These are phyloP conservation scores for Ochotona princeps DNA, from an alignment of 2,113 vertebrate species.

Conservation along the genomic window DNA sequence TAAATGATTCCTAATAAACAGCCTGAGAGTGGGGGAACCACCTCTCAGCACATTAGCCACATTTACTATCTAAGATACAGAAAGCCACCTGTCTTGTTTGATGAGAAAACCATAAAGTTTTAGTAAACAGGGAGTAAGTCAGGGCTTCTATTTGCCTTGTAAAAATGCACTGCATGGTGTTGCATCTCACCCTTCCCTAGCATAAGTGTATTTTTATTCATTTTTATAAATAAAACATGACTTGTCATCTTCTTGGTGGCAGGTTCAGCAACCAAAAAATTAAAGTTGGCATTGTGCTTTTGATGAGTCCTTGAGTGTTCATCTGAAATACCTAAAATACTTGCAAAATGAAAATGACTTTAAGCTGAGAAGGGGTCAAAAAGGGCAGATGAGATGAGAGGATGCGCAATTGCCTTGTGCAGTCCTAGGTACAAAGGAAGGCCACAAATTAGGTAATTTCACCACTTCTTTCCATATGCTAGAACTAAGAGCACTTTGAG, in stretches of 20 bases:
- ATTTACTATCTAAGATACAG: conserved; percentile 85
- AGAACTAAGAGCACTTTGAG: background rate
- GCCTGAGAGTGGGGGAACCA: conserved; percentile 76
- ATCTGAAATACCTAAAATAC: conserved; percentile 5
- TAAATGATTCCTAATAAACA: conserved; percentile 85
- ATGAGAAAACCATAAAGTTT: conserved; percentile 85
- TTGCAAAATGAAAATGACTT: conserved; percentile 41
- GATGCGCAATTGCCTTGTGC: background rate
- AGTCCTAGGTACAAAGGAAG: background rate
- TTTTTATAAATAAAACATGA: conserved; percentile 79
- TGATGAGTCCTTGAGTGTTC: conserved; percentile 40
- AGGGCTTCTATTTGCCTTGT: conserved; percentile 82
- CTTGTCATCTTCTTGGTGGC: background rate
- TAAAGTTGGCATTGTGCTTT: conserved; percentile 54
- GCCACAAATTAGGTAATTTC: background rate
- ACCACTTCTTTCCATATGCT: background rate
- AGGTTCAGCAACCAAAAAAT: conserved; percentile 56
- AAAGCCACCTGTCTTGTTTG: conserved; percentile 83
- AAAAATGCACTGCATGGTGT: conserved; percentile 80
- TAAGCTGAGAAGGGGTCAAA: background rate
- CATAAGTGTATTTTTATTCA: conserved; percentile 80
- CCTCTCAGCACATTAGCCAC: conserved; percentile 84
- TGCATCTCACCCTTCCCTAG: conserved; percentile 78
- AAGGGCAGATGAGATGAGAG: background rate
- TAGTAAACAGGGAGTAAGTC: conserved; percentile 85